Conservation (phyloP, 2,113 vertebrate genomes). For the Pimephales promelas region DNA sequence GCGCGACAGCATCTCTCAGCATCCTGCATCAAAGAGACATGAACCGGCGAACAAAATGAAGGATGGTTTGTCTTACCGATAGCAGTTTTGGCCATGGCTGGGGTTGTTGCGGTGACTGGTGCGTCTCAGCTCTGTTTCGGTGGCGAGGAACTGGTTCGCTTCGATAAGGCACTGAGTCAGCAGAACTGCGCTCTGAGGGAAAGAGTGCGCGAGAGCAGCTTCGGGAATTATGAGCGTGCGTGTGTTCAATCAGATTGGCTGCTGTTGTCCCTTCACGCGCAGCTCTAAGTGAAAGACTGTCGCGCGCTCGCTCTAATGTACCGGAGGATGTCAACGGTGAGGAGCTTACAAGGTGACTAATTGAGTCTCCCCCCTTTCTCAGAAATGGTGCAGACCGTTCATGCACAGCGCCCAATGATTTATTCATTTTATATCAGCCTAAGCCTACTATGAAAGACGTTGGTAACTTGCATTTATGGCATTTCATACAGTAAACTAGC, state of each 20-base stretch:
- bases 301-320: constrained; percentile 44
- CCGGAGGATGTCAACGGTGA: constrained; percentile 40
- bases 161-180: constrained; percentile 83
- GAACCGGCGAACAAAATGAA: not conserved
- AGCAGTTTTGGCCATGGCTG: constrained; percentile 78
- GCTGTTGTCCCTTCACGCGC: constrained; percentile 58
- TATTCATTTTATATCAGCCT: not conserved
- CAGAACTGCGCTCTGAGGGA: constrained; percentile 61
- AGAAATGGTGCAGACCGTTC: constrained; percentile 17
- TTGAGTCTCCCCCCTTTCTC: constrained; percentile 61
- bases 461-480: not conserved
- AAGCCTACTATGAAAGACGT: not conserved
- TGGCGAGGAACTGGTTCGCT: constrained; percentile 68
- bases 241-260: constrained; percentile 59
- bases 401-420: not conserved
- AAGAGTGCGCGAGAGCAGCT: constrained; percentile 45
- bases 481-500: not conserved
- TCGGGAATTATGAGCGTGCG: constrained; percentile 63
- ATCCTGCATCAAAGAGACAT: constrained; percentile 44
- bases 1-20: constrained; percentile 60
- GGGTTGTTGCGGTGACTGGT: constrained; percentile 53
- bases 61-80: constrained; percentile 70
- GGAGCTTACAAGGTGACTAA: constrained; percentile 36
- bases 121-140: constrained; percentile 64
- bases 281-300: constrained; percentile 48